phyloP scores from a whole-genome alignment of 2,888 invertebrate genomes.

The Dascillus cervinus region DNA sequence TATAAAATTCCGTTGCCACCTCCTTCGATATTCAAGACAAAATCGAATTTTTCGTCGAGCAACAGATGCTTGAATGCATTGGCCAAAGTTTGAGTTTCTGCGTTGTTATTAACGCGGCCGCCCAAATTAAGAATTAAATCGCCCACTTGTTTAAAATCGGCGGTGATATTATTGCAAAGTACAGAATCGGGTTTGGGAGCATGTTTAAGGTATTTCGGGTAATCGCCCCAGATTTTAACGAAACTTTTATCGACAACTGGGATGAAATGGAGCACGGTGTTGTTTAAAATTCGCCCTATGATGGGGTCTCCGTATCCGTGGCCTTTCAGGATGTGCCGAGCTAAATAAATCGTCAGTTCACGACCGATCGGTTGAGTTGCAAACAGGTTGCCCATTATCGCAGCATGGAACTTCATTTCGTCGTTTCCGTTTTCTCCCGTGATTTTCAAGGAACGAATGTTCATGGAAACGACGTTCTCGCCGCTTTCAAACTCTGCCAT shows the following conservation, averaged over 20 bases:
- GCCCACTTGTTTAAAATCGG: constrained; percentile 55
- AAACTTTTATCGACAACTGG: constrained; percentile 59
- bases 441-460: constrained; percentile 63
- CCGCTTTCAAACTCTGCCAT: constrained; percentile 65
- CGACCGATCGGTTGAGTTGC: constrained; percentile 76
- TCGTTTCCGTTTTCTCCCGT: constrained; percentile 68
- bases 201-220: constrained; percentile 36
- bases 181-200: constrained; percentile 25
- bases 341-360: constrained; percentile 74
- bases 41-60: constrained; percentile 58
- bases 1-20: constrained; percentile 58
- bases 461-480: constrained; percentile 57
- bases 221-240: constrained; percentile 41
- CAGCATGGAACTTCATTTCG: constrained; percentile 75
- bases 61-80: constrained; percentile 60
- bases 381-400: constrained; percentile 76
- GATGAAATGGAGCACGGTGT: constrained; percentile 71
- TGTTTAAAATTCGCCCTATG: constrained; percentile 57
- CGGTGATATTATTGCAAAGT: constrained; percentile 38
- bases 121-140: constrained; percentile 52
- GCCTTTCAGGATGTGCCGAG: constrained; percentile 71
- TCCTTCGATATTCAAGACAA: constrained; percentile 66
- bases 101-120: constrained; percentile 35
- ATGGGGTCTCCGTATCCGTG: constrained; percentile 59
- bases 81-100: constrained; percentile 43